Base-by-base conservation (phyloP, 2,797 vertebrate genomes). In the Acanthurus tractus region DNA sequence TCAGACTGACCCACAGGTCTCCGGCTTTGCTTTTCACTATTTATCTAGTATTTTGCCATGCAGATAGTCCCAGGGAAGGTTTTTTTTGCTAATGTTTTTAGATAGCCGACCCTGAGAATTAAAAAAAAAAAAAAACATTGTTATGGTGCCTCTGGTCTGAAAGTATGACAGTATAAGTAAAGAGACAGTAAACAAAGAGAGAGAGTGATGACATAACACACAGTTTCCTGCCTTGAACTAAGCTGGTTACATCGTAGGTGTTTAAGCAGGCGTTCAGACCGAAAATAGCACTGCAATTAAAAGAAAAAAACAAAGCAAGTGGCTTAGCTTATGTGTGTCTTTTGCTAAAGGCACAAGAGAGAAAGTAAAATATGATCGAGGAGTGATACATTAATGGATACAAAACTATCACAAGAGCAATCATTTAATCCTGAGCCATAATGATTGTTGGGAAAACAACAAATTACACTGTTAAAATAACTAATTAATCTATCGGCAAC, bases 1-100 rank as follows among this genome's bases (percentile, higher is more conserved):
- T 78, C 77, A 44, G 79, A 73, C 74, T 72, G 67, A 81, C 63
- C 64, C 48, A 1, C 10, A 18, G 56, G 42, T 64, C 61, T 62
- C 62, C 77, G 34, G 74, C 57, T 61, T 58, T 72, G 46, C 25
- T 49, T 40, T 40, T 64, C 50, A 38, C 61, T 25, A 15, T 66
- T 68, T 63, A 36, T 63, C 36, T 44, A 2, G 56, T 20, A 12
- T 36, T 9, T 15, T 13, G 18, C 40, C 13, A 11, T 34, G 38
- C 38, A 52, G 23, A 53, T 45, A 23, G 20, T 34, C 45, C 29
- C 29, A 5, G 29, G 29, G 29, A 29, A 4, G 2, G 8, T 62
- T 29, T 18, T 59, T 34, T 40, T 44, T 50, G 9, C n/a, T 6
- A 4, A 14, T 6, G 6, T 34, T 65, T 61, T 36, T 3, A 46